A percentile compares a stretch with the other conserved stretches of the same genome.
These are phyloP conservation scores for Urophycis tenuis DNA, from an alignment of 2,797 vertebrate species.

Conservation along the genomic window DNA sequence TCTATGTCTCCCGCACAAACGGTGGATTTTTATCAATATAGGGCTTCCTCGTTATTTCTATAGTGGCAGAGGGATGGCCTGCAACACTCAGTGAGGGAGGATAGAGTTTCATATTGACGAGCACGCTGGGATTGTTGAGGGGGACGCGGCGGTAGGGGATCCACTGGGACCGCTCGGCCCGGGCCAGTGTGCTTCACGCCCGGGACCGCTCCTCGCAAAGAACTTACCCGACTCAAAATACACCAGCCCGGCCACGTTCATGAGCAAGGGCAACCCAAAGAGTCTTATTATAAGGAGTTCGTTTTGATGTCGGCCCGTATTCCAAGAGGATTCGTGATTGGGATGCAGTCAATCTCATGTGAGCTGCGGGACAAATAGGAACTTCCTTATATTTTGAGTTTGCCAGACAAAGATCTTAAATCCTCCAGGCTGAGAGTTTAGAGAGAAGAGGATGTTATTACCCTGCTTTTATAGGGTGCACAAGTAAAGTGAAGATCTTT, in stretches of 20 bases:
- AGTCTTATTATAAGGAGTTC: no score
- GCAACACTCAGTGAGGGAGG: slow-evolving; percentile 31
- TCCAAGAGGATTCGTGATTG: no score
- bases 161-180: slow-evolving; percentile 46
- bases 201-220: slow-evolving; percentile 8
- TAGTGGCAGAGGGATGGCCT: slow-evolving; percentile 39
- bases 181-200: slow-evolving; percentile 39
- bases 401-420: not conserved
- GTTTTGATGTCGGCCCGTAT: no score
- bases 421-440: not conserved
- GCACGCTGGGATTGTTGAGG: slow-evolving; percentile 70
- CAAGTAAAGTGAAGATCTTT: not conserved
- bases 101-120: slow-evolving; percentile 70
- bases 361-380: not conserved
- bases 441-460: not conserved
- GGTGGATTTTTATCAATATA: slow-evolving; percentile 43
- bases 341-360: no score
- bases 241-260: no score
- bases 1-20: slow-evolving; percentile 30
- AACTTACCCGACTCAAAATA: slow-evolving; percentile 29
- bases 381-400: not conserved
- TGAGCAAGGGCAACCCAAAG: no score
- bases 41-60: slow-evolving; percentile 35
- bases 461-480: not conserved
- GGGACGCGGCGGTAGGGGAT: slow-evolving; percentile 66